A percentile compares a stretch with the other conserved stretches of the same genome.
Conservation (phyloP, 2,888 invertebrate genomes). For the Caenorhabditis doughertyi region DNA sequence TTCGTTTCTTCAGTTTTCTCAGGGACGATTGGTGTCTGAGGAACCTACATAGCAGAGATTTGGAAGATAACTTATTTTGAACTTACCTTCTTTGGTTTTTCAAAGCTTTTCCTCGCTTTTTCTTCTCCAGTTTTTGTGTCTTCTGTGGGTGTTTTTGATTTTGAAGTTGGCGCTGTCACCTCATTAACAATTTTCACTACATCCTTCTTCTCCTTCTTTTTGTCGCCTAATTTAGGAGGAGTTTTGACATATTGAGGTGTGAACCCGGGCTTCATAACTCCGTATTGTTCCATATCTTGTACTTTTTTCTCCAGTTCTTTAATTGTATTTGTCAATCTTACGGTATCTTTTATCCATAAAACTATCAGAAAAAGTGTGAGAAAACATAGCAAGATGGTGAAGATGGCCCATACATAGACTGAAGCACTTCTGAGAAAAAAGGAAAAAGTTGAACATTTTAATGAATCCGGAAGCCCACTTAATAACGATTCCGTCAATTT, state of each 20-base stretch:
- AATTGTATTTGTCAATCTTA: not conserved
- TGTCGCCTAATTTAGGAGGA: too few relatives aligned
- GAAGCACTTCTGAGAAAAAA: not conserved
- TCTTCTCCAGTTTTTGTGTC: not conserved
- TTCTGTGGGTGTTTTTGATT: not conserved
- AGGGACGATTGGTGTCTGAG: not conserved
- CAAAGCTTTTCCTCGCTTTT: not conserved
- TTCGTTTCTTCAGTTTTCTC: not conserved
- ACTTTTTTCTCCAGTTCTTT: not conserved
- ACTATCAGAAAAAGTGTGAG: not conserved
- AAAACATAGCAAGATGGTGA: not conserved
- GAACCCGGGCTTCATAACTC: not conserved
- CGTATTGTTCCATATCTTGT: constrained; percentile 15
- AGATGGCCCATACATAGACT: not conserved
- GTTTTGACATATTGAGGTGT: not conserved
- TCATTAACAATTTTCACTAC: constrained; percentile 5
- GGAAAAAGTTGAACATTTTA: too few relatives aligned
- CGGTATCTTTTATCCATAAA: constrained; percentile 12
- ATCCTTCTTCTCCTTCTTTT: not conserved
- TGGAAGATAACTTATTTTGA: too few relatives aligned
- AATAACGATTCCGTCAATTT: too few relatives aligned
- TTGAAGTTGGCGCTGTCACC: not conserved
- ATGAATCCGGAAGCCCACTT: too few relatives aligned
- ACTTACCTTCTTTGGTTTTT: not conserved
- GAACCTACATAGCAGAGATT: too few relatives aligned